Conservation (phyloP, 2,888 invertebrate species). For the Pachliopta kotzebuea region DNA sequence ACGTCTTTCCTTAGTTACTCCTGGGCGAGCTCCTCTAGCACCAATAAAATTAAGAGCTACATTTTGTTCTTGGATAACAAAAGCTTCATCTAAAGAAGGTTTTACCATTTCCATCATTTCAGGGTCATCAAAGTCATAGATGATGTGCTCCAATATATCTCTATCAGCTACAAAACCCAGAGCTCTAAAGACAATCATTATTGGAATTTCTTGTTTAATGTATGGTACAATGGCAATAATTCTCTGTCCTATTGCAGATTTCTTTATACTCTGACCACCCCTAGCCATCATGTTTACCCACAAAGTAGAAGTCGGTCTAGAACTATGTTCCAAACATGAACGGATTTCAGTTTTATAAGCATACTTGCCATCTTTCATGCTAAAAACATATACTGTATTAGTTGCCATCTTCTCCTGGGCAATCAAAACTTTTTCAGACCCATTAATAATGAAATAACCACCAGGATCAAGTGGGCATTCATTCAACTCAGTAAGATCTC, state of each 20-base stretch:
- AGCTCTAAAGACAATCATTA: conserved; percentile 99
- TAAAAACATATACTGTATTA: conserved; percentile 99
- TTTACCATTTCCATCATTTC: conserved; percentile 99
- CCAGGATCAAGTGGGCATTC: conserved; percentile 99
- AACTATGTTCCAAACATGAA: conserved; percentile 85
- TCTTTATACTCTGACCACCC: conserved; percentile 99
- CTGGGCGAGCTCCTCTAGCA: conserved; percentile 97
- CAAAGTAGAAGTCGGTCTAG: conserved; percentile 97
- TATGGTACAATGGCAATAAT: conserved; percentile 99
- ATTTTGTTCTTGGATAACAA: conserved; percentile 99
- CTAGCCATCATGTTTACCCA: conserved; percentile 99
- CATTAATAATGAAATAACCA: conserved; percentile 99
- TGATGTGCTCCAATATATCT: conserved; percentile 99
- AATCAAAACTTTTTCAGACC: conserved; percentile 98
- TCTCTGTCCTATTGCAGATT: conserved; percentile 98
- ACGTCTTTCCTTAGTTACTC: conserved; percentile 99
- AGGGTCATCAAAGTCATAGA: conserved; percentile 99
- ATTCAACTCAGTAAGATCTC: conserved; percentile 99
- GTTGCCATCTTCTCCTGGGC: conserved; percentile 99
- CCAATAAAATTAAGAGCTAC: conserved; percentile 99
- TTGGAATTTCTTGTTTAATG: conserved; percentile 99
- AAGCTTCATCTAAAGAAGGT: conserved; percentile 99
- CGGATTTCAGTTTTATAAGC: conserved; percentile 99
- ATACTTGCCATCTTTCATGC: conserved; percentile 99
- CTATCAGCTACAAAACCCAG: conserved; percentile 99